Conservation (phyloP, 2,113 vertebrate species). For the Epinephelus moara region DNA sequence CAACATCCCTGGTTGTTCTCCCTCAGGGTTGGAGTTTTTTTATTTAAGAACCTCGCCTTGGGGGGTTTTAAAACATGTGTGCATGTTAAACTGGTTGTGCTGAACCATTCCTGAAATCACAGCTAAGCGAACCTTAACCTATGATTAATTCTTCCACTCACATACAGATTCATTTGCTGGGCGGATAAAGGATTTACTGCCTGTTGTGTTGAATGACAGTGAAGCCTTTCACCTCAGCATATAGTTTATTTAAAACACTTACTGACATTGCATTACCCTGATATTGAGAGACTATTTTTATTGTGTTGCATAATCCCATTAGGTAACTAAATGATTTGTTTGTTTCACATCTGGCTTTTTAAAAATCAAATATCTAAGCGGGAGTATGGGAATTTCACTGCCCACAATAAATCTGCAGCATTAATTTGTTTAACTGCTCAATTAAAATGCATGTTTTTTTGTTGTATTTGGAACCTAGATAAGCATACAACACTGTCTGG, state of each 20-base stretch:
- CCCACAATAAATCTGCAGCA: conserved; percentile 17
- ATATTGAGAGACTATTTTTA: conserved; percentile 40
- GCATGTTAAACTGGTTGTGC: background rate
- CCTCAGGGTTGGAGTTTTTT: background rate
- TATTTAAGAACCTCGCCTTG: background rate
- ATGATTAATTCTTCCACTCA: conserved; percentile 12
- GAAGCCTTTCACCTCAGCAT: conserved; percentile 32
- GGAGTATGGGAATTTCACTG: background rate
- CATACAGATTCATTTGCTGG: conserved; percentile 12
- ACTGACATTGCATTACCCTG: conserved; percentile 12
- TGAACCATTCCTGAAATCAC: background rate
- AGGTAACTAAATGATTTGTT: conserved; percentile 30
- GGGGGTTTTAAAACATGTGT: background rate
- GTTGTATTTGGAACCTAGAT: conserved; percentile 21
- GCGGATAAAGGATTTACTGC: conserved; percentile 8
- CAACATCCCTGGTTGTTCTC: too few relatives aligned
- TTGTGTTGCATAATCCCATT: conserved; percentile 52
- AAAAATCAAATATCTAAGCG: background rate
- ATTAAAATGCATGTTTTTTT: conserved; percentile 20
- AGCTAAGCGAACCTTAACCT: background rate
- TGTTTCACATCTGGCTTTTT: conserved; percentile 28
- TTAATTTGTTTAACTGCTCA: conserved; percentile 12
- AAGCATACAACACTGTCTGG: conserved; percentile 12
- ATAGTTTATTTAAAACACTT: conserved; percentile 22
- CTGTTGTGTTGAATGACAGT: conserved; percentile 34